Evolutionary conservation across 1,140 invertebrate species (phyloP), one percentile per base, ranked within the genome.

Genomic region (Eriosoma lanigerum): DNA sequence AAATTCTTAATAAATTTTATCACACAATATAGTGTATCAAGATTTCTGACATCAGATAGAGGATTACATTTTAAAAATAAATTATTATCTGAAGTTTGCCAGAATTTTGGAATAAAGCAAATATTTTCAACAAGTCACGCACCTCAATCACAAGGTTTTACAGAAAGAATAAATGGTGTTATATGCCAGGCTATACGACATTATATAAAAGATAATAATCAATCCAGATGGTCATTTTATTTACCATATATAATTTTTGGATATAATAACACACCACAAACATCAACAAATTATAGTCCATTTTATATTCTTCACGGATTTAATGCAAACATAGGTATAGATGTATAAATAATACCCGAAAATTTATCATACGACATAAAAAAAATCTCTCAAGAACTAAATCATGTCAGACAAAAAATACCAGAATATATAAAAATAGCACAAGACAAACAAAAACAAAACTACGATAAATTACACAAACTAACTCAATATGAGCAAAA

Each of bases 191-290:
- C 62, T 12, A 19, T 81, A 24, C 19, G 19, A 64, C 46, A 81
- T 52, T 81, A 81, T 15, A 66, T 81, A 46, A 66, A 81, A 32
- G 62, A 81, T n/a, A 68, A 81, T 26, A 46, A 60, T 9, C 46
- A 48, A 29, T 24, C 38, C n/a, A 52, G 78, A 17, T 52, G 44
- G 60, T 81, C 44, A 44, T 72, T 32, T 29, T 72, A 50, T 26
- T 26, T 72, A 10, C 68, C 68, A 13, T 72, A 72, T 13, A 50
- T 72, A 48, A 72, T 29, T 21, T 72, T 72, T 19, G 24, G 21
- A n/a, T 72, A 72, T 26, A 72, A 72, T 19, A 52, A 50, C 10
- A 48, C 38, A 15, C 46, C 68, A 8, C 46, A 52, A 72, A 72
- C 19, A 24, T 72, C 68, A 0, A 72, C 24, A 26, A 50, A 52